phyloP scores from a whole-genome alignment of 2,888 invertebrate genomes.

The Netelia inedita region DNA sequence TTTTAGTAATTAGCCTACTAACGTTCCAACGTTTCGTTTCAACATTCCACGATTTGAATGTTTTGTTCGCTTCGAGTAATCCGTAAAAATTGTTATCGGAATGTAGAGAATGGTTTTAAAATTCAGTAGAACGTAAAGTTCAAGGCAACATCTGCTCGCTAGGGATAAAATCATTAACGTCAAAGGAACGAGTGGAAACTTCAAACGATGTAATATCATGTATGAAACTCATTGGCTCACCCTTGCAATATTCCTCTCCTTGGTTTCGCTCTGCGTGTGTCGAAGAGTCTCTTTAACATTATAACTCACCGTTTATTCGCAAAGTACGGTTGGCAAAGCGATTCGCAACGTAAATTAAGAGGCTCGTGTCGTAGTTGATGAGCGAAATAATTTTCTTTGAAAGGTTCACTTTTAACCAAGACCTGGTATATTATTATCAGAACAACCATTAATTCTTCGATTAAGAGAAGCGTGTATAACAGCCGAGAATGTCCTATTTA shows the following conservation, averaged over 20 bases:
- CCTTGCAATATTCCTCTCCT: conserved; percentile 18
- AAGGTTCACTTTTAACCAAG: conserved; percentile 55
- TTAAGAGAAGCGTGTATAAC: conserved; percentile 52
- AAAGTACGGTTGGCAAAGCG: conserved; percentile 58
- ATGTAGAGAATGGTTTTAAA: not conserved
- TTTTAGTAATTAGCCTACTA: too few species aligned
- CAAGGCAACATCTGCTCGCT: conserved; percentile 15
- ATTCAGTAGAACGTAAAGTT: conserved; percentile 23
- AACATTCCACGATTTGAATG: too few species aligned
- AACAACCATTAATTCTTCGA: conserved; percentile 63
- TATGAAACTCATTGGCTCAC: conserved; percentile 47
- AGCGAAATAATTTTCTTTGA: conserved; percentile 62
- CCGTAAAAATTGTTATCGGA: not conserved
- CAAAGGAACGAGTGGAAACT: conserved; percentile 49
- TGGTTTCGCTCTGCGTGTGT: not conserved
- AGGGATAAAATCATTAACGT: conserved; percentile 58
- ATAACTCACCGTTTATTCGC: conserved; percentile 56
- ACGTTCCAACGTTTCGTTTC: too few species aligned
- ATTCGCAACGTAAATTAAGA: not conserved
- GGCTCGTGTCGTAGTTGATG: not conserved
- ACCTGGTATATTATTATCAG: conserved; percentile 36
- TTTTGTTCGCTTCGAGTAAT: not conserved
- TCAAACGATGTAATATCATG: conserved; percentile 62
- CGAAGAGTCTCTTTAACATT: conserved; percentile 66
- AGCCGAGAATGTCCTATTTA: conserved; percentile 48